Base-by-base conservation (phyloP, 2,888 invertebrate species). In the Chalcosyrphus nemorum region DNA sequence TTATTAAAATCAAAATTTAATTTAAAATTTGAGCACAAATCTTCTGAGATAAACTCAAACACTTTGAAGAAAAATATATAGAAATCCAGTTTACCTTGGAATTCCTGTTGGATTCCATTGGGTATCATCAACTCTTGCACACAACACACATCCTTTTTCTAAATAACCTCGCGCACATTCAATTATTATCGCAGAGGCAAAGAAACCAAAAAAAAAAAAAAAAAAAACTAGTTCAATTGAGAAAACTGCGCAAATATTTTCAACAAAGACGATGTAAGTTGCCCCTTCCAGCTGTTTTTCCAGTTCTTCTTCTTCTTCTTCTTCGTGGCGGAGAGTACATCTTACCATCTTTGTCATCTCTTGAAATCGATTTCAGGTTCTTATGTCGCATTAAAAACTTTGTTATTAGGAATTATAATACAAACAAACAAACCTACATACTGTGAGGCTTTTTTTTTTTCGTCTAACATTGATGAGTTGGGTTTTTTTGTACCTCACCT, bases 291-390 rank as follows among this genome's bases (percentile, higher is more conserved):
- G 65, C 74, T 65, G 65, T 38, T 57, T 57, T 56, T 65, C 74
- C 74, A 75, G 74, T 75, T 75, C 56, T 56, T 65, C 65, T 57
- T 75, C 74, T 65, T 38, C 56, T 27, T n/a, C n/a, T n/a, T n/a
- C n/a, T n/a, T n/a, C n/a, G n/a, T n/a, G n/a, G 72, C 63, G 27
- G 6, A 35, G 29, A 56, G 47, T 35, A 35, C 45, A 27, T 52
- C 4, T 27, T 4, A 24, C 57, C 56, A 47, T 57, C 47, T 75
- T 57, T 43, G 54, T 65, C 56, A n/a, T n/a, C 32, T 74, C 65
- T 63, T 17, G 65, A 65, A 56, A 65, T 66, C 38, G 56, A 43
- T 57, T 74, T 75, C 74, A 75, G 74, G 65, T 75, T 75, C 65
- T 65, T 65, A 6, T 54, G 54, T 65, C 56, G 65, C 56, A 70